A percentile compares a stretch with the other conserved stretches of the same genome.
Conservation (phyloP, 2,888 invertebrate species). For the Charanyca ferruginea region DNA sequence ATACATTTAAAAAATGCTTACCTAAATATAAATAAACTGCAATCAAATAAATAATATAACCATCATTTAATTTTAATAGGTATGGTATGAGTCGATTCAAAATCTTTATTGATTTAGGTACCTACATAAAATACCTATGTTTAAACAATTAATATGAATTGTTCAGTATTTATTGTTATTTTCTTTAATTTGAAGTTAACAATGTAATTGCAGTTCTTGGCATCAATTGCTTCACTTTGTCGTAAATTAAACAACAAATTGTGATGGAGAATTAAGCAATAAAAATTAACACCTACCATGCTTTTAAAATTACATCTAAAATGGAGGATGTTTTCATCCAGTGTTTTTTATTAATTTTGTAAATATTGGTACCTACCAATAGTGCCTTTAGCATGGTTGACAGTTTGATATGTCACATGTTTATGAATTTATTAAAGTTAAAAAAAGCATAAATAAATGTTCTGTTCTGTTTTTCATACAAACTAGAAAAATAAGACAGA, state of each 20-base stretch:
- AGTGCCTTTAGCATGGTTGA: background rate
- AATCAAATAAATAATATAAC: slow-evolving; percentile 17
- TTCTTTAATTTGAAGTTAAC: slow-evolving; percentile 49
- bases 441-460: too few relatives aligned
- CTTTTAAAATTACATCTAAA: background rate
- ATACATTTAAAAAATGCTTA: background rate
- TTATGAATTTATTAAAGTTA: background rate
- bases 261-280: slow-evolving; percentile 15
- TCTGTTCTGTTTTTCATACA: background rate
- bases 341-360: background rate
- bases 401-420: background rate
- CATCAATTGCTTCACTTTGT: slow-evolving; percentile 24
- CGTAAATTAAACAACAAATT: slow-evolving; percentile 17
- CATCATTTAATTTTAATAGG: slow-evolving; percentile 5
- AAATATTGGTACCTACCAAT: background rate
- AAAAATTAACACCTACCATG: slow-evolving; percentile 12
- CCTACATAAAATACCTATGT: slow-evolving; percentile 12
- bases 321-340: background rate
- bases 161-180: slow-evolving; percentile 27
- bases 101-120: too few relatives aligned
- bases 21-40: slow-evolving; percentile 6
- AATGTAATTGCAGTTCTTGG: slow-evolving; percentile 42
- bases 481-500: too few relatives aligned
- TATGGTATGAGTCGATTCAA: too few relatives aligned
- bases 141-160: slow-evolving; percentile 30